These are phyloP conservation scores for Stigmatopora argus DNA, from an alignment of 2,113 vertebrate species.

Conservation along the genomic window DNA sequence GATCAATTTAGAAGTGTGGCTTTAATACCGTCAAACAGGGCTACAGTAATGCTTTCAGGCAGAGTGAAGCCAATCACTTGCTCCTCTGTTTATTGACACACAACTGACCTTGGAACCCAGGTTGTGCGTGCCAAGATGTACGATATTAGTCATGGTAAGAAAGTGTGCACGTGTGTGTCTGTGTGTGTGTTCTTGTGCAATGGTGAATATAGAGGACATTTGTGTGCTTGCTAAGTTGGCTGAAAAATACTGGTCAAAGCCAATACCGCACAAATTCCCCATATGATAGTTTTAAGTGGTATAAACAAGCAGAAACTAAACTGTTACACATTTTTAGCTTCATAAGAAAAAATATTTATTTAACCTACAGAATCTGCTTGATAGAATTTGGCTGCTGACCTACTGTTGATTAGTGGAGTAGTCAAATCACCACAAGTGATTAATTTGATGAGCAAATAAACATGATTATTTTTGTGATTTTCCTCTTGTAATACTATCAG, in stretches of 20 bases:
- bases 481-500: too few species aligned
- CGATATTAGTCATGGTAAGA: constrained; percentile 61
- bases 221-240: constrained; percentile 12
- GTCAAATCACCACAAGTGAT: neutral
- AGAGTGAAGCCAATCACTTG: constrained; percentile 51
- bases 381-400: neutral
- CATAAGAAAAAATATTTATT: neutral
- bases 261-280: constrained; percentile 32
- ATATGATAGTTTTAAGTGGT: constrained; percentile 30
- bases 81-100: constrained; percentile 63
- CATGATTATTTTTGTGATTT: too few species aligned
- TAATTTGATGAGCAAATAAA: too few species aligned
- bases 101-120: constrained; percentile 52
- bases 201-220: constrained; percentile 15
- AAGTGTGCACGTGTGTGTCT: constrained; percentile 24
- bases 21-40: constrained; percentile 44
- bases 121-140: constrained; percentile 53
- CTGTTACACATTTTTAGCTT: constrained; percentile 7
- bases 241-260: constrained; percentile 19
- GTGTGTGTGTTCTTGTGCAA: constrained; percentile 19
- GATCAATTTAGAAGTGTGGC: neutral
- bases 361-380: neutral
- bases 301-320: constrained; percentile 27
- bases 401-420: neutral
- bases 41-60: constrained; percentile 51